These are phyloP conservation scores for Anas bernieri DNA, from an alignment of 2,797 vertebrate species.

Conservation along the genomic window DNA sequence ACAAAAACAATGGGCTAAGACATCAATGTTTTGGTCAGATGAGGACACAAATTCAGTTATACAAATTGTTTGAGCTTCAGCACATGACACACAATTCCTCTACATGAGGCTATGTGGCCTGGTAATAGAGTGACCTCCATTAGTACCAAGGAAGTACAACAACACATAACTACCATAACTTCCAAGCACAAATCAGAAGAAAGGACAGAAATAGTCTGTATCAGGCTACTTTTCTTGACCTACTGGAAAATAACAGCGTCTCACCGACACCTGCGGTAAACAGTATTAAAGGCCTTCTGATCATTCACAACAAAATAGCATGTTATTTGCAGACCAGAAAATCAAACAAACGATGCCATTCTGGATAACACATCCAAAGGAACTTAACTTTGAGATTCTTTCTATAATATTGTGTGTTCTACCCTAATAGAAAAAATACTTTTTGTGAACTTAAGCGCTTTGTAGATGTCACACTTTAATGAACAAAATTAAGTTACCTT, in stretches of 20 bases:
- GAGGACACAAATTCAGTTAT: background rate
- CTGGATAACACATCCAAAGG: background rate
- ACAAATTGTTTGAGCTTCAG: background rate
- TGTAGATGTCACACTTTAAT: background rate
- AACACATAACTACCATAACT: background rate
- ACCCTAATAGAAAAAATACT: background rate
- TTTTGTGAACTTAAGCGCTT: background rate
- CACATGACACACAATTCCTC: background rate
- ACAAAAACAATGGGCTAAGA: background rate
- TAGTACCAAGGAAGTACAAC: background rate
- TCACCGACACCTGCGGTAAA: background rate
- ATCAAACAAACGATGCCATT: background rate
- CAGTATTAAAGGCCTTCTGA: background rate
- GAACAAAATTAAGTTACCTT: background rate
- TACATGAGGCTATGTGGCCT: background rate
- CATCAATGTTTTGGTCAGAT: background rate
- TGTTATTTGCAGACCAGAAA: background rate
- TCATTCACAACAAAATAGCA: background rate
- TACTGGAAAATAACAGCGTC: background rate
- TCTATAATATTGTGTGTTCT: background rate
- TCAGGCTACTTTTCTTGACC: background rate
- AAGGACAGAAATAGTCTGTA: background rate
- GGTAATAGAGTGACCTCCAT: background rate
- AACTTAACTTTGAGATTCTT: background rate
- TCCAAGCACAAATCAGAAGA: background rate